A percentile compares a stretch with the other conserved stretches of the same genome.
Evolutionary conservation across 2,888 invertebrate genomes (phyloP).

Genomic region (Harpagoxenus sublaevis): DNA sequence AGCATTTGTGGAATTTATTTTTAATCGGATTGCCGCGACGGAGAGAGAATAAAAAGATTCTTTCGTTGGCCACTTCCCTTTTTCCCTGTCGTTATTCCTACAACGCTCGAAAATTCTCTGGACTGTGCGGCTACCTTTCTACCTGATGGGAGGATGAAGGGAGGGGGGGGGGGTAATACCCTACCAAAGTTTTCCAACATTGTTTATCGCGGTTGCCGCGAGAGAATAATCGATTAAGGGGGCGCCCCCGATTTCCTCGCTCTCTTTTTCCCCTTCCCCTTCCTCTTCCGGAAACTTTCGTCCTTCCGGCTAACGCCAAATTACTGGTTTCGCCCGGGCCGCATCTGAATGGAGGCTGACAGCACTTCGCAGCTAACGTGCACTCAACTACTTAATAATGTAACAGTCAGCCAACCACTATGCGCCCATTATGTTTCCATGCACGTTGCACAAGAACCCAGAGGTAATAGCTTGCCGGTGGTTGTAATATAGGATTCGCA

Average conservation of each 20-base stretch:
- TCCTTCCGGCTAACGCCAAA: constrained; percentile 59
- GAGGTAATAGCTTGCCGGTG: constrained; percentile 70
- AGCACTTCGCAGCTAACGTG: constrained; percentile 82
- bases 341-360: constrained; percentile 81
- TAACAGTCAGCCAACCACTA: constrained; percentile 83
- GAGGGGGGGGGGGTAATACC: constrained; percentile 10
- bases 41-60: constrained; percentile 42
- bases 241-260: constrained; percentile 28
- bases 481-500: constrained; percentile 74
- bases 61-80: constrained; percentile 15
- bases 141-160: constrained; percentile 9
- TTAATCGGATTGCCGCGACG: constrained; percentile 51
- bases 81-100: constrained; percentile 1
- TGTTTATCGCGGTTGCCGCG: constrained; percentile 43
- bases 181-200: constrained; percentile 38
- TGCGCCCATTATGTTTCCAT: constrained; percentile 81
- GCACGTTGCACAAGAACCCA: constrained; percentile 76
- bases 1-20: constrained; percentile 55
- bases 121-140: constrained; percentile 28
- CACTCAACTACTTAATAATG: constrained; percentile 84
- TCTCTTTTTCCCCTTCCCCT: constrained; percentile 17
- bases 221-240: constrained; percentile 62
- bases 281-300: constrained; percentile 47
- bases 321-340: constrained; percentile 69
- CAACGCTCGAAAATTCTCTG: constrained; percentile 45